Base-by-base conservation (phyloP, 2,797 vertebrate species). In the Acanthornis magna region DNA sequence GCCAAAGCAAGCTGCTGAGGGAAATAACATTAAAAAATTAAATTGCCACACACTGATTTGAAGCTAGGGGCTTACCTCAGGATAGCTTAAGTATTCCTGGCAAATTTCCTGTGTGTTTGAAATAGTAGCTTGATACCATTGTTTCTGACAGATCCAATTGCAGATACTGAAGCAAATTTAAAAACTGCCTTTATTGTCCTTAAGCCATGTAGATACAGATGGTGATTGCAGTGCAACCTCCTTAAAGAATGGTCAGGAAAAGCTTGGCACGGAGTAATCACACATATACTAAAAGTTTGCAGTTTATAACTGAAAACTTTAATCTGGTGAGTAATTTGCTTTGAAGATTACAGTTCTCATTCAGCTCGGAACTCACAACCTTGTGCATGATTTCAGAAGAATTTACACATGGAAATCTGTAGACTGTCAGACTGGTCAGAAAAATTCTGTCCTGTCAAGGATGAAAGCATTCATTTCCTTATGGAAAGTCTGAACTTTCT, bases 1-100 rank as follows among this genome's bases (percentile, higher is more conserved):
- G 96, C 95, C 96, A 97, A 97, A 96, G 88, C 95, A 97, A 98
- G 96, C 96, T 74, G 76, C 95, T 92, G 83, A 94, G 94, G 88
- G 96, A 92, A 97, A 88, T 95, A 96, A 95, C 58, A 85, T 93
- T 45, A 32, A 77, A 70, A 88, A 91, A 36, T 32, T 23, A 63
- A 91, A 76, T 81, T 34, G 58, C 51, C 8, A 19, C 36, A 72
- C 45, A 27, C n/a, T 85, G 42, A 80, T 89, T 94, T 82, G 30
- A 38, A 84, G 68, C 29, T 83, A 65, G 73, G 89, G 79, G 45
- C 48, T 95, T 88, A 29, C 65, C 40, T 95, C 74, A 86, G 93
- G 68, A 85, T 89, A 88, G 75, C 48, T 63, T 71, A 89, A 85
- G 42, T 75, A 61, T 88, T 85, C 60, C 84, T 90, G 87, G 68